Evolutionary conservation across 2,888 invertebrate species (phyloP), one percentile per base, ranked within the genome.

Genomic region (Melipona beecheii): DNA sequence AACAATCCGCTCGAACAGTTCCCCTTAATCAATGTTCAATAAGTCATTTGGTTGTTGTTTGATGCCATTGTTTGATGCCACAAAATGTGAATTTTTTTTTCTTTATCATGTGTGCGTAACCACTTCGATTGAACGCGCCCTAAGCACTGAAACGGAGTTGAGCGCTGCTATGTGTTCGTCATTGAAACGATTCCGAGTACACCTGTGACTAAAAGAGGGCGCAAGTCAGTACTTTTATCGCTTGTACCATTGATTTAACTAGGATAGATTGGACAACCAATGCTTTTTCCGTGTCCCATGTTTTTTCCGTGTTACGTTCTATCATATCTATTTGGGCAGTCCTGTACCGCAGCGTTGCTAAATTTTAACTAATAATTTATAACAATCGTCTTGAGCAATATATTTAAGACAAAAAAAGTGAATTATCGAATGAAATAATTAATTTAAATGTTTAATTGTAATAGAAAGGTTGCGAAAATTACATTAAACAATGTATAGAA

Each of bases 141-240:
- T 71, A 79, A 76, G 81, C 43, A 89, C 88, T 89, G 87, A 79
- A 76, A 75, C 78, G 50, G 75, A 66, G 62, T 64, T 56, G 31
- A 60, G 62, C 84, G 68, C 69, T 66, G 75, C 71, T 64, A 49
- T 5, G 65, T 58, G 66, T 21, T 73, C 77, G 88, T 81, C 82
- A 82, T 82, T 74, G 75, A 73, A 83, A 75, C 65, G 65, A 24
- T 76, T 76, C 70, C 71, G 75, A 49, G 52, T 88, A 85, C 78
- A 88, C 88, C 88, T 87, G 85, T 65, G 27, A 19, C 71, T 79
- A 62, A 72, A 77, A 78, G 89, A 88, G 89, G 85, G 83, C 85
- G 89, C 85, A 73, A 79, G 66, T 65, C 78, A 69, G 70, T 64
- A 60, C 77, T 58, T 68, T 52, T 58, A 43, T 17, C 52, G n/a